These are phyloP conservation scores for Melanotus villosus DNA, from an alignment of 2,888 invertebrate genomes.

Conservation along the genomic window DNA sequence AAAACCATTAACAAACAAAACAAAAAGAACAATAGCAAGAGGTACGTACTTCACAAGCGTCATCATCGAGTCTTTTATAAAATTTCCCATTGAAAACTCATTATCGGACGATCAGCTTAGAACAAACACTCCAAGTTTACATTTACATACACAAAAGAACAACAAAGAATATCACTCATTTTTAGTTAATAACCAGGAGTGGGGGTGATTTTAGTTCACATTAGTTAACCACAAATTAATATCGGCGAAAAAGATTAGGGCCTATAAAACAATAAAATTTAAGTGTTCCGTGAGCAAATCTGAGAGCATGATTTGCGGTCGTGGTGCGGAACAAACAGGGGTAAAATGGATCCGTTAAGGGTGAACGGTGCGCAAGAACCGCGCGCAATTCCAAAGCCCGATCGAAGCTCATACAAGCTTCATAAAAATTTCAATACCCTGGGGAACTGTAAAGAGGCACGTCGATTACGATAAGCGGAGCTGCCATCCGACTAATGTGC, in stretches of 20 bases:
- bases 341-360: conserved; percentile 43
- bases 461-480: conserved; percentile 50
- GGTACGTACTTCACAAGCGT: conserved; percentile 16
- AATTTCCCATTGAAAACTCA: conserved; percentile 10
- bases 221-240: conserved; percentile 14
- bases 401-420: conserved; percentile 53
- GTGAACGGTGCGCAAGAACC: conserved; percentile 47
- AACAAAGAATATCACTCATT: conserved; percentile 12
- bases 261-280: conserved; percentile 32
- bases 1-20: not conserved
- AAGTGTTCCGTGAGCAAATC: conserved; percentile 35
- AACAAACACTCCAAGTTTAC: not conserved
- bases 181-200: not conserved
- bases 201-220: conserved; percentile 22
- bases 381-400: conserved; percentile 47
- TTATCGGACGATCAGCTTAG: not conserved
- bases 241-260: conserved; percentile 18
- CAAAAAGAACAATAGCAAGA: not conserved
- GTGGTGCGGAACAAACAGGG: conserved; percentile 39
- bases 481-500: conserved; percentile 41
- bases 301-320: conserved; percentile 40
- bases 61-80: conserved; percentile 7
- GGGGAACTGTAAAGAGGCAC: conserved; percentile 46
- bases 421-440: conserved; percentile 52
- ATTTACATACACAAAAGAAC: conserved; percentile 11